Evolutionary conservation across 2,113 vertebrate species (phyloP), one percentile per base, ranked within the genome.

Genomic region (Oryzias curvinotus): DNA sequence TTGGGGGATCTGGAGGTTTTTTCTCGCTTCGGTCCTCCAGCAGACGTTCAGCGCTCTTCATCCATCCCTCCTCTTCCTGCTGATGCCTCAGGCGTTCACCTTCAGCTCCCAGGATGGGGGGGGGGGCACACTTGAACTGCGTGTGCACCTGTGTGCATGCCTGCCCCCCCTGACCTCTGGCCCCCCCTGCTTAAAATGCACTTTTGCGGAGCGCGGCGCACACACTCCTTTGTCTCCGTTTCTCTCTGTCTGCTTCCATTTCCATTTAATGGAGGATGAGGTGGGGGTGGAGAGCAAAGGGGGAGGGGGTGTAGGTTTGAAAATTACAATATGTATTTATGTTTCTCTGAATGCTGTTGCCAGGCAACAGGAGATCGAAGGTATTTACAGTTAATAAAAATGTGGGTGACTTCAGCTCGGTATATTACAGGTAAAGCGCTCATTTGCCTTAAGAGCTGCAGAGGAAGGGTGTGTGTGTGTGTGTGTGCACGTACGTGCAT

Each of bases 341-440:
- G 81, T 85, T 43, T 67, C 82, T 71, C 76, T 71, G 70, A 82
- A 72, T 84, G 78, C 8, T 51, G 89, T 91, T 88, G 82, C 88
- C 58, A 77, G 36, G 90, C 88, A 91, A 90, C 90, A 89, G 74
- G 45, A 18, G 77, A 57, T 65, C 51, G 49, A 67, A 62, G 53
- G 77, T 88, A 88, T 91, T 89, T 88, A 86, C 86, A 83, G 80
- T 88, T 91, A 88, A 88, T 90, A 90, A 86, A 85, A 63, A 89
- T 82, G 69, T 86, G 85, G 90, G 83, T 89, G 83, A 86, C 89
- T 81, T 83, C 82, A 84, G 82, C 83, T 63, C 48, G 73, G 63
- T 83, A 57, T 80, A 64, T 85, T 83, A 81, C 65, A 81, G 65
- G 83, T 86, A 86, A 85, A 82, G 64, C 55, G 28, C 75, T 78